Evolutionary conservation across 2,113 vertebrate genomes (phyloP).

Genomic region (Nerophis ophidion): DNA sequence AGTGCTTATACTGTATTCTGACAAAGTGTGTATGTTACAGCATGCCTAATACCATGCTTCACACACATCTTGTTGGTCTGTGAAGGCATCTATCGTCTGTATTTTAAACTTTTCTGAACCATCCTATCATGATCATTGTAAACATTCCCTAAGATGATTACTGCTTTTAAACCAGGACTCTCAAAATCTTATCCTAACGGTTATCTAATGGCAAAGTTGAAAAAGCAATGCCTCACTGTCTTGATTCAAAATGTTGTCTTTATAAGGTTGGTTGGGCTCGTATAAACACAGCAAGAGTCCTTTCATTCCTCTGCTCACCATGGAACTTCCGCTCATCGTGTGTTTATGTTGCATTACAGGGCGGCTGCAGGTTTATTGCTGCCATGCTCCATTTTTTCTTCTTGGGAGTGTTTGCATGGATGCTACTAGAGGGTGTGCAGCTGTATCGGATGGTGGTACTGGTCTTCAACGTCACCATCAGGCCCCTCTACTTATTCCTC

Average conservation of each 20-base stretch:
- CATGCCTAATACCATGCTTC: no score
- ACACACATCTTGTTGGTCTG: no score
- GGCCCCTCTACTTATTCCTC: constrained; percentile 63
- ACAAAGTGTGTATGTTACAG: no score
- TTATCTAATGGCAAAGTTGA: not conserved
- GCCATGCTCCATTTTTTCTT: constrained; percentile 80
- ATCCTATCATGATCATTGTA: no score
- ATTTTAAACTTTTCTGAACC: not conserved
- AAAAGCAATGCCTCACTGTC: not conserved
- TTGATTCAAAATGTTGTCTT: not conserved
- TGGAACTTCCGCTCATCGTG: not conserved
- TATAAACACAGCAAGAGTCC: constrained; percentile 1
- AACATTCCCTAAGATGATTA: not conserved
- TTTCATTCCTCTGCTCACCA: not conserved
- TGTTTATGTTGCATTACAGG: constrained; percentile 47
- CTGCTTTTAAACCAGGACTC: not conserved
- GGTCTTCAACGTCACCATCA: constrained; percentile 78
- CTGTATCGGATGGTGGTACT: constrained; percentile 84
- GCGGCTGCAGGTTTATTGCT: constrained; percentile 75
- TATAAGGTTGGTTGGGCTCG: not conserved
- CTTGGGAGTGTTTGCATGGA: constrained; percentile 82
- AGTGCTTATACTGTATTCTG: no score
- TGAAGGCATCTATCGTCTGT: not conserved
- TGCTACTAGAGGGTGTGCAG: constrained; percentile 83
- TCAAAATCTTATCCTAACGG: not conserved